These are phyloP conservation scores for Ferdinandea cuprea DNA, from an alignment of 2,888 invertebrate genomes.

Conservation along the genomic window DNA sequence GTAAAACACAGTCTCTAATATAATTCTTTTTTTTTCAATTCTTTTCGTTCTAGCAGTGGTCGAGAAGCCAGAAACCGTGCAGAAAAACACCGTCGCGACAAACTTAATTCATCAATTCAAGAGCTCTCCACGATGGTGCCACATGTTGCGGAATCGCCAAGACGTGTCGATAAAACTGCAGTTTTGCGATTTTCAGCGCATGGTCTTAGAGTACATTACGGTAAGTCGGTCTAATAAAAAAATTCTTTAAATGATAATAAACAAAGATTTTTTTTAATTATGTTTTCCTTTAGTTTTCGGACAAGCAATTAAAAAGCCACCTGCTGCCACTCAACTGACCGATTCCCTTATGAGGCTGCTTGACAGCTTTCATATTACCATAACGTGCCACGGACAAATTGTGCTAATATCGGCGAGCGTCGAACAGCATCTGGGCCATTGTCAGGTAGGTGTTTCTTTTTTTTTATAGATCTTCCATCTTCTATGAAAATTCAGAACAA, in stretches of 20 bases:
- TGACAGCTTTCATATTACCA: slow-evolving; percentile 91
- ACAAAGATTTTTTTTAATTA: too few species aligned
- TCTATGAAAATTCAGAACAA: background rate
- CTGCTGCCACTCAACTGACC: slow-evolving; percentile 84
- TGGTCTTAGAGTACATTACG: slow-evolving; percentile 91
- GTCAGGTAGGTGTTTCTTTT: slow-evolving; percentile 85
- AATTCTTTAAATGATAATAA: too few species aligned
- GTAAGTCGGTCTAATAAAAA: slow-evolving; percentile 77
- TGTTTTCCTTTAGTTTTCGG: slow-evolving; percentile 84
- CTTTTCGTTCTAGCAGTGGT: slow-evolving; percentile 83
- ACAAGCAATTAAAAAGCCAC: slow-evolving; percentile 83
- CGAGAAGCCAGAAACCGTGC: slow-evolving; percentile 93
- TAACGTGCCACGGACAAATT: slow-evolving; percentile 92
- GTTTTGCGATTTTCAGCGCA: slow-evolving; percentile 93
- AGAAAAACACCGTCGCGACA: slow-evolving; percentile 95
- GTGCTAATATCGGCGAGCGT: slow-evolving; percentile 93
- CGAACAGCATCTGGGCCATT: slow-evolving; percentile 93
- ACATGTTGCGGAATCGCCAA: slow-evolving; percentile 91
- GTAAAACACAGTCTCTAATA: background rate
- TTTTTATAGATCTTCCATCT: slow-evolving; percentile 10
- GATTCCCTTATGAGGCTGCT: slow-evolving; percentile 87
- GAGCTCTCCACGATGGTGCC: slow-evolving; percentile 92
- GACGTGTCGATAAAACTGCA: slow-evolving; percentile 95
- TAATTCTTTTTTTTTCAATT: background rate
- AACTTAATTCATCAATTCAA: slow-evolving; percentile 92